phyloP scores from a whole-genome alignment of 2,113 vertebrate species.

The Mus musculus region GRCm39 chr4:95731001-95731500 shows the following conservation, averaged over 20 bases:
- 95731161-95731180: not conserved
- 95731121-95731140: not conserved
- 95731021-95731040: not conserved
- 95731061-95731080: not conserved
- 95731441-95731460: no score
- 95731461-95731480: no score
- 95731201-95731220: not conserved
- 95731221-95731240: not conserved
- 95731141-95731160: rapidly evolving
- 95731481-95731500: no score
- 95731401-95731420: not conserved
- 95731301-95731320: not conserved
- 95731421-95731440: no score
- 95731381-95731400: not conserved
- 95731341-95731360: not conserved
- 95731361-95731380: not conserved
- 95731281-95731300: not conserved
- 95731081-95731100: not conserved
- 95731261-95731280: not conserved
- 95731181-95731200: not conserved
- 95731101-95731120: not conserved
- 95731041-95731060: not conserved
- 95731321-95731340: not conserved
- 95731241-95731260: not conserved
- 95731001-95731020: not conserved